phyloP scores from a whole-genome alignment of 2,113 vertebrate species.

The Menidia beryllina region DNA sequence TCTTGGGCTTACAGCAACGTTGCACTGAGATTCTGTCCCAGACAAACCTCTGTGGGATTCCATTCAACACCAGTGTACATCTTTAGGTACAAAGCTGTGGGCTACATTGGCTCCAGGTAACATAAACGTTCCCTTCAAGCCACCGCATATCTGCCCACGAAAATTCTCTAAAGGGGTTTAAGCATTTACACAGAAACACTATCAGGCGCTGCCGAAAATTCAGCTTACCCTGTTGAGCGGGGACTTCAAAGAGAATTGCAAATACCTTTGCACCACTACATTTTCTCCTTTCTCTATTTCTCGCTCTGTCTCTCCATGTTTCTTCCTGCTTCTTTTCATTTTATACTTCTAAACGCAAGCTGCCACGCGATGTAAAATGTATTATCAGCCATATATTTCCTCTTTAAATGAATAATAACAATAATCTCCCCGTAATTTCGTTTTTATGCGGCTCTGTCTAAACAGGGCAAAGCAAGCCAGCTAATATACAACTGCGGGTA shows the following conservation, averaged over 20 bases:
- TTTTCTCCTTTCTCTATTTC: constrained; percentile 56
- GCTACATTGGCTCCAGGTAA: constrained; percentile 94
- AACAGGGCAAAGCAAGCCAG: constrained; percentile 68
- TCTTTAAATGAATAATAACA: constrained; percentile 85
- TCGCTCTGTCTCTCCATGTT: constrained; percentile 30
- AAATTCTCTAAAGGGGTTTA: constrained; percentile 99
- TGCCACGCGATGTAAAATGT: constrained; percentile 78
- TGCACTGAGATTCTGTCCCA: constrained; percentile 89
- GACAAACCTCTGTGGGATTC: constrained; percentile 95
- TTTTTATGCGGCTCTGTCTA: constrained; percentile 66
- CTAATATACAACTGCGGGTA: constrained; percentile 71
- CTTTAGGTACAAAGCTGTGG: constrained; percentile 94
- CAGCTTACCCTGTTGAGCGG: constrained; percentile 97
- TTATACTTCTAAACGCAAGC: constrained; percentile 76
- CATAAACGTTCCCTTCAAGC: constrained; percentile 93
- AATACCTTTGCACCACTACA: constrained; percentile 85
- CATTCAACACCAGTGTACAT: constrained; percentile 90
- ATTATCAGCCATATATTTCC: constrained; percentile 79
- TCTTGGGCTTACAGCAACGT: constrained; percentile 83
- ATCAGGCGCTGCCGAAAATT: constrained; percentile 94
- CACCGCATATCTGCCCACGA: constrained; percentile 93
- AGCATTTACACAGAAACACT: constrained; percentile 98
- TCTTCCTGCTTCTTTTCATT: constrained; percentile 71
- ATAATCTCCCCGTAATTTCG: constrained; percentile 82
- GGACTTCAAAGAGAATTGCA: constrained; percentile 98